Evolutionary conservation across 53 echinoderm and acorn worm species (phyloP), one percentile per base, ranked within the genome.

Genomic region (Echinarachnius parma): DNA sequence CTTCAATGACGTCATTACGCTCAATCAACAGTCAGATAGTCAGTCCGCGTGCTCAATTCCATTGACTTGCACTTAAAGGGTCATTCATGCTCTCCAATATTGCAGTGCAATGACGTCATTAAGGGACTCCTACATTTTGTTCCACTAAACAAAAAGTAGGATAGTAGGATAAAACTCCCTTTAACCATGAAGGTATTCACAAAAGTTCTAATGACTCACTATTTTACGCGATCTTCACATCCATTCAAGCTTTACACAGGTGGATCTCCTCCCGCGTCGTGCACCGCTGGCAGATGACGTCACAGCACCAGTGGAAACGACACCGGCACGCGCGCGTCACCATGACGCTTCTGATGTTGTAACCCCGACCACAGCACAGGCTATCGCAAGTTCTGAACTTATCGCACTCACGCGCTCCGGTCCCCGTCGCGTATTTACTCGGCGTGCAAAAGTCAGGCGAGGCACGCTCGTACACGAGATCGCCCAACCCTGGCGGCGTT

Each of bases 291-390:
- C 98, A 98, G 3, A 84, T 78, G 53, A 98, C 98, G 25, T 86
- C 71, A 75, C 98, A 98, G 45, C 91, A 92, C 98, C 91, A 98
- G 21, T 82, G 63, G 44, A 98, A 87, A 29, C 75, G 68, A 56
- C 98, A 98, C 30, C 81, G 70, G n/a, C 98, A 92, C 52, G 79
- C 70, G 53, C 72, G 72, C 25, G 76, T 82, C 9, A 92, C 86
- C 26, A 82, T 83, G 33, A 79, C 75, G 32, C 75, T 85, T 20
- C 80, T 68, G 30, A 92, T 92, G 55, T 98, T 92, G 47, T 98
- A 98, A 23, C 98, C 98, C 61, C 98, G 79, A 30, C 98, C 98
- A 31, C 98, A 98, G 65, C 98, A 98, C 10, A 98, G 75, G 44
- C 85, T 88, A 48, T 88, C 83, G 71, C 98, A 98, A 21, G 80